A percentile compares a stretch with the other conserved stretches of the same genome.
Conservation (phyloP, 1,140 invertebrate species). For the Camponotus pennsylvanicus region DNA sequence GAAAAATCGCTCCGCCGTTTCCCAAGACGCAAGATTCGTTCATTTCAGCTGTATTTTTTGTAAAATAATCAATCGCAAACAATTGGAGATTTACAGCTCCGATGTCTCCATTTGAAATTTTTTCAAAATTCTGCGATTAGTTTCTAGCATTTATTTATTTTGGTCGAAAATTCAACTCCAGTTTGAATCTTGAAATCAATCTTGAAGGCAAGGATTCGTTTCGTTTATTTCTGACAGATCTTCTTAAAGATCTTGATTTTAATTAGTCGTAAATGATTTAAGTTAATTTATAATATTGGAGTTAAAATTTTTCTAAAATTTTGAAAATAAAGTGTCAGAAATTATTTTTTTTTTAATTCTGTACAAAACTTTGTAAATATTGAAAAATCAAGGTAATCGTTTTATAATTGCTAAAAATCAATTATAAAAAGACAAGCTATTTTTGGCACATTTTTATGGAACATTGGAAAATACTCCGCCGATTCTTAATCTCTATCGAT, state of each 20-base stretch:
- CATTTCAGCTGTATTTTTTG: neutral
- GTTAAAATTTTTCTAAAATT: neutral
- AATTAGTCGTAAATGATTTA: too few relatives aligned
- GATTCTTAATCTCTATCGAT: constrained; percentile 3
- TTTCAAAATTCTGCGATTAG: neutral
- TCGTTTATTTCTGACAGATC: neutral
- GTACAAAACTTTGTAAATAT: neutral
- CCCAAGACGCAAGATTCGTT: neutral
- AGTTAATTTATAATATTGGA: neutral
- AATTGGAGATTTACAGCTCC: neutral
- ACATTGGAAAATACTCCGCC: neutral
- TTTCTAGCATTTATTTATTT: neutral
- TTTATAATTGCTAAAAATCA: constrained; percentile 17
- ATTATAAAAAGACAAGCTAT: neutral
- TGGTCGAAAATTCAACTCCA: neutral
- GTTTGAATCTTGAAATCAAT: neutral
- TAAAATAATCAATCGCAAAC: neutral
- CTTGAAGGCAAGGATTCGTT: neutral
- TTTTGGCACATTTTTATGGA: neutral
- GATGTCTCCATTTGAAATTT: neutral
- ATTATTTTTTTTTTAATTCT: neutral
- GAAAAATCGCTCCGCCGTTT: constrained; percentile 37
- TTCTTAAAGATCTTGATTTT: neutral
- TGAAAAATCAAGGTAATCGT: neutral
- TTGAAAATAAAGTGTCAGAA: neutral